Evolutionary conservation across 2,113 vertebrate species (phyloP).

Genomic region (Elaphurus davidianus): DNA sequence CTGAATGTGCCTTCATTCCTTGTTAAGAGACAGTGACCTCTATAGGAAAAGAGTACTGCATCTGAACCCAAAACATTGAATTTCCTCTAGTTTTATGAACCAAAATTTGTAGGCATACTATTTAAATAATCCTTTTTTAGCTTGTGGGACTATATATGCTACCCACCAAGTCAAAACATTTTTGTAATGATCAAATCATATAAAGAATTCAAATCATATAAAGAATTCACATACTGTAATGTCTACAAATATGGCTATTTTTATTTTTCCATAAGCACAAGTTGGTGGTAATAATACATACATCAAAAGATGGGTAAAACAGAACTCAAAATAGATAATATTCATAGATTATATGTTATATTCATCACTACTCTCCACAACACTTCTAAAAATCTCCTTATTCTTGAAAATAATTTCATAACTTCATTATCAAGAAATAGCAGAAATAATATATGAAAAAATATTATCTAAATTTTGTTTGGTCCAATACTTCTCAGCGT

Average conservation of each 20-base stretch:
- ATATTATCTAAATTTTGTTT: neutral
- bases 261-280: neutral
- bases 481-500: neutral
- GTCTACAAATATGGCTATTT: neutral
- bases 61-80: neutral
- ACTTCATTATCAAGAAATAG: neutral
- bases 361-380: neutral
- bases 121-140: neutral
- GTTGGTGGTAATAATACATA: neutral
- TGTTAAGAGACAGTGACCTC: neutral
- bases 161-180: neutral
- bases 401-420: neutral
- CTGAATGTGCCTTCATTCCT: neutral
- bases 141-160: neutral
- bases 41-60: neutral
- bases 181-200: neutral
- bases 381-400: neutral
- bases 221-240: neutral
- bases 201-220: neutral
- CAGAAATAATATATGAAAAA: neutral
- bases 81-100: neutral
- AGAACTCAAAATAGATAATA: neutral
- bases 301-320: neutral
- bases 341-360: neutral
- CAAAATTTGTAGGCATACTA: neutral